Evolutionary conservation across 2,888 invertebrate genomes (phyloP).

Genomic region (Phymatocera aterrima): DNA sequence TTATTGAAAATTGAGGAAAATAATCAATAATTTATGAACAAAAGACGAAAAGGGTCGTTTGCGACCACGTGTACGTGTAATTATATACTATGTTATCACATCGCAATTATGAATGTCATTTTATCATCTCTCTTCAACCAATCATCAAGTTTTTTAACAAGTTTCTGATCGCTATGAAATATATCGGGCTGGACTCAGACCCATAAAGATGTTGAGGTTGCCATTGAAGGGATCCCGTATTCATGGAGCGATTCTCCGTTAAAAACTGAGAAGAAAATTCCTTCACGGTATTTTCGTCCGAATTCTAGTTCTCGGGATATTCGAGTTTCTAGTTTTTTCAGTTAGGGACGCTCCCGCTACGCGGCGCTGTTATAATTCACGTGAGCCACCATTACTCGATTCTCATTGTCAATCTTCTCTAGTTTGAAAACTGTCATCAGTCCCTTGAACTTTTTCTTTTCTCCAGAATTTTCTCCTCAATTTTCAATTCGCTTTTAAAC

Average conservation of each 20-base stretch:
- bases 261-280: not conserved
- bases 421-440: not conserved
- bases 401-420: not conserved
- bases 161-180: not conserved
- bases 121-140: not conserved
- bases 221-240: not conserved
- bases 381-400: not conserved
- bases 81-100: constrained; percentile 15
- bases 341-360: not conserved
- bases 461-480: not conserved
- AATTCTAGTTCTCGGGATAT: not conserved
- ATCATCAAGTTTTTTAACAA: not conserved
- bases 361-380: not conserved
- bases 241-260: not conserved
- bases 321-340: not conserved
- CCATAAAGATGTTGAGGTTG: not conserved
- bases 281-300: not conserved
- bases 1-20: too few species aligned
- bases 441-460: not conserved
- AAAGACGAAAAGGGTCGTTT: too few species aligned
- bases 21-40: not conserved
- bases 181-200: not conserved
- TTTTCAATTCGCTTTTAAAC: not conserved
- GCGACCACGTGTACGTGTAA: constrained; percentile 1
- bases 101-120: constrained; percentile 19